Evolutionary conservation across 2,797 vertebrate species (phyloP), one percentile per base, ranked within the genome.

Genomic region (Halcyon badia): DNA sequence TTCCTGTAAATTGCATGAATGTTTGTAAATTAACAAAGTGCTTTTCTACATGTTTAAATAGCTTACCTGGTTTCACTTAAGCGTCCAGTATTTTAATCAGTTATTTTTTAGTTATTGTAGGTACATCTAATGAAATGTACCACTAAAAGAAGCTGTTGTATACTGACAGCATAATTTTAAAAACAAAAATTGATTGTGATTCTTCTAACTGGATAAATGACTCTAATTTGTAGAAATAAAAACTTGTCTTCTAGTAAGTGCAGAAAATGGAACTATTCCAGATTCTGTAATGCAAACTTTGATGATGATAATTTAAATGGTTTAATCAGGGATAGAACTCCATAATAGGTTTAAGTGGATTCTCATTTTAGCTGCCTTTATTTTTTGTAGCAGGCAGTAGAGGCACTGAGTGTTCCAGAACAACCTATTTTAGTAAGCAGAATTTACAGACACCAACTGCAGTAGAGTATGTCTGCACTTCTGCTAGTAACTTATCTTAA

Each of bases 151-250:
- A 68, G 11, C 52, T 61, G 49, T 33, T 75, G 35, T 1, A 5
- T 41, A 51, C 39, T 64, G 61, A 51, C 61, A 56, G 41, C 31
- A 14, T 62, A n/a, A 61, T 90, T 92, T 72, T 60, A 58, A 85
- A 88, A 92, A 73, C 44, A 81, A 41, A 78, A 94, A 75, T 75
- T 68, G 41, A 64, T 83, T 21, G 9, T 75, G 71, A 68, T 64
- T 75, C 60, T 89, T 87, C 61, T 73, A 64, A 84, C 49, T 82
- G 56, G 51, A 44, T 95, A 79, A 93, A 77, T 94, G 35, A 60
- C 73, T 70, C 11, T 79, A 48, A 93, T 91, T 71, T 76, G 11
- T 73, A 60, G 31, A 90, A 82, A 31, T 76, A 60, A 91, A 92
- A 89, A 6, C 31, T 56, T 49, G 28, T 28, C n/a, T 87, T 71